Base-by-base conservation (phyloP, 2,113 vertebrate species). In the Lagopus muta region DNA sequence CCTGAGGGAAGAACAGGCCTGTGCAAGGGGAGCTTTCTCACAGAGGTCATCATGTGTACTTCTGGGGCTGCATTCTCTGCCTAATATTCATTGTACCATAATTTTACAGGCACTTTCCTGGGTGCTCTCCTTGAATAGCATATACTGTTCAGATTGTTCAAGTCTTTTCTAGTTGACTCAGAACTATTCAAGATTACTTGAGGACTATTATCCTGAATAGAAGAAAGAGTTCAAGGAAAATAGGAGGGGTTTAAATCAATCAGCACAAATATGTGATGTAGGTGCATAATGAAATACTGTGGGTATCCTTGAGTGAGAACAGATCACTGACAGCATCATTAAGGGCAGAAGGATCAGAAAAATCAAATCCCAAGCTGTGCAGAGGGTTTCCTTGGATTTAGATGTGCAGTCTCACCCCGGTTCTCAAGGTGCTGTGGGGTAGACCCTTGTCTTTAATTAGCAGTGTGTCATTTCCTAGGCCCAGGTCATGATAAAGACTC, bases 31-130 rank as follows among this genome's bases (percentile, higher is more conserved):
- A 82, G 21, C 36, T 86, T 64, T 17, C 42, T 50, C 30, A 4
- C 8, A 14, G 1, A 3, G 17, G 18, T 55, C 2, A 0, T 79
- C 2, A 1, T 11, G 8, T 0, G 4, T 58, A 18, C 47, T 60
- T 15, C 58, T 70, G 66, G 1, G 5, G 32, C 38, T 86, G 50
- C 65, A 40, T 32, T 42, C 57, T 16, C 61, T 72, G 45, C 27
- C 36, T 25, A 42, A 65, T 34, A 45, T 88, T 25, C 60, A 64
- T 17, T 69, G 67, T 40, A 18, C 45, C 34, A n/a, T 28, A 30
- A 62, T 67, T 85, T 66, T 94, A 55, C 69, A 74, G 40, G 16
- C 21, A 1, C 22, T 85, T 91, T 7, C 38, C 42, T 55, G 38
- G 60, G 28, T 66, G 21, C 55, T 60, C 88, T 62, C 34, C 38